phyloP scores from a whole-genome alignment of 2,888 invertebrate genomes.

The Drosophila planitibia region DNA sequence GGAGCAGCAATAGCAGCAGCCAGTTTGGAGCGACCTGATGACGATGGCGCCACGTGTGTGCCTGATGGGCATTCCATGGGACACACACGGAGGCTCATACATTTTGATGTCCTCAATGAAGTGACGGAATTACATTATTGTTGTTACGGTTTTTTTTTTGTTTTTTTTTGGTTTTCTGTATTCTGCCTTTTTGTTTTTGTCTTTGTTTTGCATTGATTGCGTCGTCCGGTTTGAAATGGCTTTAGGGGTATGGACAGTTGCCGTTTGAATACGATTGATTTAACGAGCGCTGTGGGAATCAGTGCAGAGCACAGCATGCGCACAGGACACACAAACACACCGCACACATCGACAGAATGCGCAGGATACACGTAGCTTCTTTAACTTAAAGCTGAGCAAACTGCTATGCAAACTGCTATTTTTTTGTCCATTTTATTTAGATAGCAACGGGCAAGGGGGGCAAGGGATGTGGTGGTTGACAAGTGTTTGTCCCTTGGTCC shows the following conservation, averaged over 20 bases:
- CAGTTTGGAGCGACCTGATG: conserved; percentile 53
- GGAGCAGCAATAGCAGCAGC: conserved; percentile 20
- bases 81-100: conserved; percentile 62
- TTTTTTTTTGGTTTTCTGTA: background rate
- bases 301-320: conserved; percentile 60
- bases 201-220: conserved; percentile 77
- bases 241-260: conserved; percentile 52
- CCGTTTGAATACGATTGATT: conserved; percentile 72
- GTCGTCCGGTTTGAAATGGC: conserved; percentile 64
- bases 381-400: conserved; percentile 76
- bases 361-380: conserved; percentile 65
- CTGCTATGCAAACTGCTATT: conserved; percentile 44
- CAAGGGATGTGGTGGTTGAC: background rate
- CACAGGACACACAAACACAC: conserved; percentile 14
- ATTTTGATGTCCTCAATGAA: conserved; percentile 80
- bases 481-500: conserved; percentile 22
- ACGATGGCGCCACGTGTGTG: conserved; percentile 67
- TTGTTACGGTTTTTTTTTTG: conserved; percentile 11
- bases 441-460: background rate
- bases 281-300: conserved; percentile 77
- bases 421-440: conserved; percentile 27
- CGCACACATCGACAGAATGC: conserved; percentile 6
- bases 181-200: background rate
- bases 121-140: conserved; percentile 71
- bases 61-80: conserved; percentile 65